phyloP scores from a whole-genome alignment of 2,113 vertebrate genomes.

The Nycticryphes semicollaris region DNA sequence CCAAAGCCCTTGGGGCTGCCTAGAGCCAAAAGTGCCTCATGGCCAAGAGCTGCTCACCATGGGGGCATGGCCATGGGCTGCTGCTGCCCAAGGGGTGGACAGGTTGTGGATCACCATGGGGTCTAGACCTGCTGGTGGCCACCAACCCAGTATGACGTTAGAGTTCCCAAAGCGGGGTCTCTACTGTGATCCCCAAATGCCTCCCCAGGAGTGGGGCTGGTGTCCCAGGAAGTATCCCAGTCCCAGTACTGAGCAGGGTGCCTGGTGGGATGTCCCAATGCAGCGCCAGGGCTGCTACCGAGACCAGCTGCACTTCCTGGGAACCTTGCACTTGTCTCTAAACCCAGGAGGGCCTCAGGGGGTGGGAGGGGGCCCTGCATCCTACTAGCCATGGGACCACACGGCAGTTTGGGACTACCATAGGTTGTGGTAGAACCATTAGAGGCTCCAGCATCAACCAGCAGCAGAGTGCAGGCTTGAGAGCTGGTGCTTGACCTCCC shows the following conservation, averaged over 20 bases:
- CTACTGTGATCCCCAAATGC: too few relatives aligned
- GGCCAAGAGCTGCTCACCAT: not conserved
- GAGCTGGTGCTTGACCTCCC: not conserved
- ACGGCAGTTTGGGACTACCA: fast-evolving
- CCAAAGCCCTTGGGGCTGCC: not conserved
- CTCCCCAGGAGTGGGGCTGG: fast-evolving
- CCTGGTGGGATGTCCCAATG: not conserved
- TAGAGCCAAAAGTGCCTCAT: not conserved
- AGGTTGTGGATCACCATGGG: fast-evolving
- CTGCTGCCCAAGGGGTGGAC: not conserved
- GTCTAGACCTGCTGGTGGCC: not conserved
- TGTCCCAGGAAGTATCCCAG: not conserved
- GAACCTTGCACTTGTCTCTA: fast-evolving
- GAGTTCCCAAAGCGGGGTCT: fast-evolving
- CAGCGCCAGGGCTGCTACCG: not conserved
- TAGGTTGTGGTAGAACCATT: fast-evolving
- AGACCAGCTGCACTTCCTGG: not conserved
- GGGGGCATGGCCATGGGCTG: fast-evolving
- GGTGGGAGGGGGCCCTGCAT: too few relatives aligned
- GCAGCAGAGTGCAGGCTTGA: fast-evolving
- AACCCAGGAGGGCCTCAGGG: fast-evolving
- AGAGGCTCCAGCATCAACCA: not conserved
- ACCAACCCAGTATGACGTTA: not conserved
- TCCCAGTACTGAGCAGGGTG: not conserved
- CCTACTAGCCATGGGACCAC: fast-evolving